Conservation (phyloP, 2,888 invertebrate genomes). For the Tricholauxania praeusta region DNA sequence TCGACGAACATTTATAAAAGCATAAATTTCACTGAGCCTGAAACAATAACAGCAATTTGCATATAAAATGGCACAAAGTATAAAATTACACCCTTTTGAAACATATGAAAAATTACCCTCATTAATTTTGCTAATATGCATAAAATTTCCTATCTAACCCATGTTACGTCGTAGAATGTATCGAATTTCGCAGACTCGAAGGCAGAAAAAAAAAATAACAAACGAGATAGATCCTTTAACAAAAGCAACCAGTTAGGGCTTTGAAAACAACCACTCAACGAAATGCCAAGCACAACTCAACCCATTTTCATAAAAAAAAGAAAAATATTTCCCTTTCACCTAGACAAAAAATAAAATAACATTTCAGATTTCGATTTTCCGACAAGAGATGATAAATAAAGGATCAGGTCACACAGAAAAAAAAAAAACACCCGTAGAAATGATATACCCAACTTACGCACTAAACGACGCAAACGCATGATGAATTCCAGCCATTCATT, state of each 20-base stretch:
- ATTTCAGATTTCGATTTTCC: not conserved
- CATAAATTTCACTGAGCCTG: too few relatives aligned
- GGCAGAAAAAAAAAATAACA: not conserved
- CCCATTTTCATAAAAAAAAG: not conserved
- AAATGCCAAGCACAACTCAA: not conserved
- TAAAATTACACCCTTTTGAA: not conserved
- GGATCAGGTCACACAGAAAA: not conserved
- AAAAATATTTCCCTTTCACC: not conserved
- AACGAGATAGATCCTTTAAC: not conserved
- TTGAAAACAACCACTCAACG: not conserved
- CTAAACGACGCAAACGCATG: not conserved
- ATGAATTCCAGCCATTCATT: slow-evolving; percentile 1
- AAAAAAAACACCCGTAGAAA: slow-evolving; percentile 9
- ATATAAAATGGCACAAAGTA: too few relatives aligned
- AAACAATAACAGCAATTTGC: too few relatives aligned
- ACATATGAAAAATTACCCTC: slow-evolving; percentile 13
- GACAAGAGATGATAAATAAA: too few relatives aligned
- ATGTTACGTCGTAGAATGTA: not conserved
- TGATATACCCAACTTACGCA: slow-evolving; percentile 7
- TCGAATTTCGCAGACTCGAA: not conserved
- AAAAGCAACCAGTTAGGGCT: not conserved
- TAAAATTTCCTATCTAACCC: not conserved
- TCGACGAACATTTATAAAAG: too few relatives aligned
- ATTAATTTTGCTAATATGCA: slow-evolving; percentile 23
- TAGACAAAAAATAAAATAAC: not conserved